phyloP scores from a whole-genome alignment of 92 coral and sea anemone species.

The Epizoanthus stellaris region DNA sequence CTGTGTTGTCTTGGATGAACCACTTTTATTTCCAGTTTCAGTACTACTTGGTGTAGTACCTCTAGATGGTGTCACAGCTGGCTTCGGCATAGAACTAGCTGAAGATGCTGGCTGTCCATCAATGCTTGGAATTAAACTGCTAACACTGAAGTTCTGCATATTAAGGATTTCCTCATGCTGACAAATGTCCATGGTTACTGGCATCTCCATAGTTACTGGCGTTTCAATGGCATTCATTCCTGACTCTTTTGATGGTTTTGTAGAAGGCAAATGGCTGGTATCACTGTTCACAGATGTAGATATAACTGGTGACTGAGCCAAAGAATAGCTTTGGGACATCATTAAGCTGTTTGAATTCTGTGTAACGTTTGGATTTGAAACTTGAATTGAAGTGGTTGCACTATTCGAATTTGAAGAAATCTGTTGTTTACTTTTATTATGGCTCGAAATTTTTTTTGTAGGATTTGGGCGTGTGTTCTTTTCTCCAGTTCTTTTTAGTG shows the following conservation, averaged over 20 bases:
- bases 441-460: neutral
- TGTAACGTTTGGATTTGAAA: neutral
- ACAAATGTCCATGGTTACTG: conserved; percentile 60
- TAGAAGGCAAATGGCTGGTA: neutral
- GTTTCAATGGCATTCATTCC: neutral
- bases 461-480: neutral
- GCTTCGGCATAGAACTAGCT: conserved; percentile 16
- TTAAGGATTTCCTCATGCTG: conserved; percentile 81
- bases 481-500: conserved; percentile 13
- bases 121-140: conserved; percentile 75
- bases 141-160: conserved; percentile 73
- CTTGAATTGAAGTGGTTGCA: neutral
- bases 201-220: neutral
- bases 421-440: conserved; percentile 19
- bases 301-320: neutral
- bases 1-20: conserved; percentile 24
- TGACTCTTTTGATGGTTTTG: conserved; percentile 22
- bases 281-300: neutral
- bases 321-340: neutral
- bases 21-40: conserved; percentile 15
- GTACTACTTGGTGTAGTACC: neutral
- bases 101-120: conserved; percentile 58
- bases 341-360: neutral
- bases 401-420: conserved; percentile 1
- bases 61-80: conserved; percentile 35